Evolutionary conservation across 2,888 invertebrate species (phyloP).

Genomic region (Drosophila bunnanda): DNA sequence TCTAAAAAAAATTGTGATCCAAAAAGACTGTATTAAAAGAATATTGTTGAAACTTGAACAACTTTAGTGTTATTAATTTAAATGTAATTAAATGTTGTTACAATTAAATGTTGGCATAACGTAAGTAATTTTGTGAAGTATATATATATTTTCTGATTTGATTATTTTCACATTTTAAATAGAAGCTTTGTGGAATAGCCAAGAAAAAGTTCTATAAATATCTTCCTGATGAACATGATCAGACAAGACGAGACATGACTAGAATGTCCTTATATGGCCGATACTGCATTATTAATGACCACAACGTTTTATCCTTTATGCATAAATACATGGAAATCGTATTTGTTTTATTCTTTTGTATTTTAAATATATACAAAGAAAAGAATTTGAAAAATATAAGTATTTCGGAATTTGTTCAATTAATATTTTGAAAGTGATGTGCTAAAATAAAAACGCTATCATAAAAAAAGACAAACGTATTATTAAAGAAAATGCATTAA

Average conservation of each 20-base stretch:
- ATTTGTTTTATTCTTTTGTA: neutral
- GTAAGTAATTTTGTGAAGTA: constrained; percentile 1
- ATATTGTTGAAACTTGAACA: neutral
- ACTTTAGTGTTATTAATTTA: neutral
- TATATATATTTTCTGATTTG: neutral
- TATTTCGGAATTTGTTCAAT: neutral
- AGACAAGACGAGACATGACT: neutral
- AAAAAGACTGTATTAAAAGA: constrained; percentile 12
- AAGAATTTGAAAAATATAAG: neutral
- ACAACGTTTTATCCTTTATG: neutral
- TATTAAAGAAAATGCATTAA: neutral
- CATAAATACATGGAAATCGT: neutral
- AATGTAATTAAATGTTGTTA: neutral
- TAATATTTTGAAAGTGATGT: neutral
- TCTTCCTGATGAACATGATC: neutral
- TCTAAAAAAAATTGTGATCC: neutral
- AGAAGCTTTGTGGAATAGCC: neutral
- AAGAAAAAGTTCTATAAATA: neutral
- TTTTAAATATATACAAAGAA: neutral
- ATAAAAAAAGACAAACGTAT: neutral
- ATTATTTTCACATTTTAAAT: neutral
- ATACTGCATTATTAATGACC: neutral
- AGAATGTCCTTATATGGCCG: neutral
- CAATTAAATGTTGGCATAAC: too few relatives aligned
- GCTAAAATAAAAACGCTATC: neutral